Evolutionary conservation across 2,888 invertebrate genomes (phyloP), one percentile per base, ranked within the genome.

Genomic region (Plebejus anna): DNA sequence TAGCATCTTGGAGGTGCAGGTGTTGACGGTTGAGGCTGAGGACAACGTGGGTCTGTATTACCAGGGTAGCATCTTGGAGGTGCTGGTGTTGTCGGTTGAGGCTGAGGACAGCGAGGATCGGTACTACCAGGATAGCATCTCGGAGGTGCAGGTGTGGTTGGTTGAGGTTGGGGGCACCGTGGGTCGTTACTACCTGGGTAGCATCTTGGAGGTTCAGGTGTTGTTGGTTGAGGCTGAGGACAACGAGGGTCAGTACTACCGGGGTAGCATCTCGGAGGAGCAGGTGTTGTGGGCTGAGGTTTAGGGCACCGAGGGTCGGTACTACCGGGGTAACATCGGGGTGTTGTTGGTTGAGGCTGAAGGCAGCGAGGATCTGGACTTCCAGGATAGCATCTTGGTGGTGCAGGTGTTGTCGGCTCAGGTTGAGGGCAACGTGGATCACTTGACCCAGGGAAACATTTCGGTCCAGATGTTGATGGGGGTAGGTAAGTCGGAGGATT

Each of bases 111-210:
- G 76, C 88, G 88, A 28, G 88, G 87, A 76, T 81, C 83, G 1
- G 80, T 81, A 28, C 82, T 79, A 0, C 87, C 86, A 1, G 86
- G 86, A 75, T 80, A 85, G 28, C 87, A 88, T 6, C 80, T 82
- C 16, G 83, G 80, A 28, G 81, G 78, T n/a, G 75, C 78, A 0
- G 81, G 77, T 0, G 82, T 82, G 1, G 82, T 82, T 1, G 81
- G 79, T 11, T 59, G 59, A 59, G 80, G 79, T 11, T 75, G 75
- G 0, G 80, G 82, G 76, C 85, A 85, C 4, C 84, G 76, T 0
- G 84, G 84, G 77, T 90, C 87, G 0, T 71, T 78, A 3, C 87
- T 85, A 11, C 88, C 89, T 1, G 78, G 89, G 75, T 82, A 90
- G 73, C 90, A 90, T 4, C 80, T 81, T 0, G 86, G 85, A n/a